Evolutionary conservation across 2,113 vertebrate species (phyloP).

Genomic region (pig (Sus scrofa)): DNA sequence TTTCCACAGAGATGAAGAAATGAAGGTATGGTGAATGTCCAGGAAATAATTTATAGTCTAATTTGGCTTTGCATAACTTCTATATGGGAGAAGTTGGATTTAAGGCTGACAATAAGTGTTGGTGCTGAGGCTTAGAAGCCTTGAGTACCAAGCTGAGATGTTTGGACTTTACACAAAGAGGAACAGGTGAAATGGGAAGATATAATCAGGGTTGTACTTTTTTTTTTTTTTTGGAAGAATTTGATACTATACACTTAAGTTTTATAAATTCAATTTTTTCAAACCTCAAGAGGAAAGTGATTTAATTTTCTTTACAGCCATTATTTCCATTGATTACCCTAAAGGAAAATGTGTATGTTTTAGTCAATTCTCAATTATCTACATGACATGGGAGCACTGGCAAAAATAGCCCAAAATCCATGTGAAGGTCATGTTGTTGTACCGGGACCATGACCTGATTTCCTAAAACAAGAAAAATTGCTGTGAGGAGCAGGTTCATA

Average conservation of each 20-base stretch:
- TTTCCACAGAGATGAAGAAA: not conserved
- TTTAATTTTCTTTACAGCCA: conserved; percentile 35
- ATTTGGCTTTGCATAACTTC: not conserved
- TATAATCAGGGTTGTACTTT: not conserved
- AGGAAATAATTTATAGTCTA: not conserved
- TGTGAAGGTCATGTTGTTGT: not conserved
- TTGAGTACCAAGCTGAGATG: not conserved
- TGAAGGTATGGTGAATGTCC: not conserved
- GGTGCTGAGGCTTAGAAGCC: not conserved
- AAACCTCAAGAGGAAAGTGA: conserved; percentile 11
- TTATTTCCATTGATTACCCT: not conserved
- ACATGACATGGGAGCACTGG: not conserved
- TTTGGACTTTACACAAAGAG: not conserved
- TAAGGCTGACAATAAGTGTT: not conserved
- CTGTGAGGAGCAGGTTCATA: not conserved
- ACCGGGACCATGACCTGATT: not conserved
- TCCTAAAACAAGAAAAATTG: conserved; percentile 27
- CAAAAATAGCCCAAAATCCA: not conserved
- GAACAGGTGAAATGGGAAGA: not conserved
- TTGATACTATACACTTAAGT: not conserved
- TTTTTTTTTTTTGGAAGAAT: not conserved
- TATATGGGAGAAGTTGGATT: not conserved
- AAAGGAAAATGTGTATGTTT: conserved; percentile 9
- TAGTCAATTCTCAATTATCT: conserved; percentile 43
- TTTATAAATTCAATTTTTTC: conserved; percentile 23